These are phyloP conservation scores for Amblyopsis hoosieri DNA, from an alignment of 2,797 vertebrate genomes.

Conservation along the genomic window DNA sequence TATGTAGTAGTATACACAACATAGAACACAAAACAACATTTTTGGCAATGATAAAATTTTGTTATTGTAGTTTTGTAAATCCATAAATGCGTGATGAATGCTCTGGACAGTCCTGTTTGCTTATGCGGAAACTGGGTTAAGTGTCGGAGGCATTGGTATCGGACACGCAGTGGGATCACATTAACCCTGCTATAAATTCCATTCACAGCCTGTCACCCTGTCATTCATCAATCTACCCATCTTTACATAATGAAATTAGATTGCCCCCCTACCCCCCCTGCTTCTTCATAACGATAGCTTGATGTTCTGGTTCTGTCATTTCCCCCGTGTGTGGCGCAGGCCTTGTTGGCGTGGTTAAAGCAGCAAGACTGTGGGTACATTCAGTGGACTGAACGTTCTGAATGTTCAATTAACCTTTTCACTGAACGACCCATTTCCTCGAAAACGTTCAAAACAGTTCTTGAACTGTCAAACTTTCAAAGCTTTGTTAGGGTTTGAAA, in stretches of 20 bases:
- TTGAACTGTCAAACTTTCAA: too few species aligned
- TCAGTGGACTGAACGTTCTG: too few species aligned
- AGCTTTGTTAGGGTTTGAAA: too few species aligned
- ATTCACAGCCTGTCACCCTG: slow-evolving; percentile 14
- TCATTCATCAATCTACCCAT: neutral
- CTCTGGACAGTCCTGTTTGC: neutral
- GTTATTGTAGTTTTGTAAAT: neutral
- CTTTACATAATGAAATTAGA: neutral
- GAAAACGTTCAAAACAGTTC: too few species aligned
- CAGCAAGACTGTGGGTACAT: too few species aligned
- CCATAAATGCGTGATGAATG: slow-evolving; percentile 8
- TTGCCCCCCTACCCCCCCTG: too few species aligned
- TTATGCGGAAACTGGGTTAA: neutral
- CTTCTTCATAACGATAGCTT: neutral
- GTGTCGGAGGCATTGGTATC: slow-evolving; percentile 7
- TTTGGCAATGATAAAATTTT: neutral
- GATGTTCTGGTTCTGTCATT: neutral
- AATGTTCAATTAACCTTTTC: too few species aligned
- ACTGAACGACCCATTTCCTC: too few species aligned
- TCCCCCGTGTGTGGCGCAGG: too few species aligned
- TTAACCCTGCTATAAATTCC: neutral
- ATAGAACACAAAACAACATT: neutral
- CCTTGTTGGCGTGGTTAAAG: too few species aligned
- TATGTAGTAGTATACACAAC: neutral
- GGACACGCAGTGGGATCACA: neutral